Conservation (phyloP, 2,113 vertebrate species). For the Rhagologus leucostigma region DNA sequence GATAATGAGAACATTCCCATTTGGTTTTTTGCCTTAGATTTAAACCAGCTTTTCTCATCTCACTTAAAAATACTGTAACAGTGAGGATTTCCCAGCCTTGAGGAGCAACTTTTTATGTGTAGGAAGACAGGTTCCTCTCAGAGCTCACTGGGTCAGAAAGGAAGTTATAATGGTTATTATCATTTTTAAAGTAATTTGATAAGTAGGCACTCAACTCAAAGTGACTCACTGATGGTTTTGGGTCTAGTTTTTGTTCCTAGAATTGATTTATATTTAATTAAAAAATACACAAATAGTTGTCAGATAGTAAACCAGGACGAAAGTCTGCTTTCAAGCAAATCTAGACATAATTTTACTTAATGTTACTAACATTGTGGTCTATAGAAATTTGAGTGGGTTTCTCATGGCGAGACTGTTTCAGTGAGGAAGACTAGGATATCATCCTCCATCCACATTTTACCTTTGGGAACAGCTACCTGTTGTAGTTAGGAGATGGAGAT, state of each 20-base stretch:
- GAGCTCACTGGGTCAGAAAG: not conserved
- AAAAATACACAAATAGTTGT: not conserved
- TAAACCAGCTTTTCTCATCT: not conserved
- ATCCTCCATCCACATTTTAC: not conserved
- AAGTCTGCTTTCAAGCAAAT: not conserved
- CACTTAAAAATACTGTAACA: not conserved
- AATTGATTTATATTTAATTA: not conserved
- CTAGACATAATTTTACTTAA: not conserved
- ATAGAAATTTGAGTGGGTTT: not conserved
- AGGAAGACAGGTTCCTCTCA: not conserved
- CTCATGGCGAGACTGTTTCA: not conserved
- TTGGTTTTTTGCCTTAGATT: not conserved
- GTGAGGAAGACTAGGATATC: not conserved
- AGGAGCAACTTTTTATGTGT: fast-evolving
- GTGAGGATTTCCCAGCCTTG: not conserved
- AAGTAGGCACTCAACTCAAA: not conserved
- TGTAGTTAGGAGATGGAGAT: not conserved
- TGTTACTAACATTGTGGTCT: not conserved
- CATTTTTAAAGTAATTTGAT: not conserved
- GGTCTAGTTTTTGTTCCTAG: not conserved
- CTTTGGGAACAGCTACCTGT: not conserved
- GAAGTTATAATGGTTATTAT: not conserved
- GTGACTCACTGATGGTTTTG: not conserved
- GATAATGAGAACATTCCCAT: not conserved
- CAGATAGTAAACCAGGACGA: not conserved